Evolutionary conservation across 2,113 vertebrate genomes (phyloP).

Genomic region (Synchiropus splendidus): DNA sequence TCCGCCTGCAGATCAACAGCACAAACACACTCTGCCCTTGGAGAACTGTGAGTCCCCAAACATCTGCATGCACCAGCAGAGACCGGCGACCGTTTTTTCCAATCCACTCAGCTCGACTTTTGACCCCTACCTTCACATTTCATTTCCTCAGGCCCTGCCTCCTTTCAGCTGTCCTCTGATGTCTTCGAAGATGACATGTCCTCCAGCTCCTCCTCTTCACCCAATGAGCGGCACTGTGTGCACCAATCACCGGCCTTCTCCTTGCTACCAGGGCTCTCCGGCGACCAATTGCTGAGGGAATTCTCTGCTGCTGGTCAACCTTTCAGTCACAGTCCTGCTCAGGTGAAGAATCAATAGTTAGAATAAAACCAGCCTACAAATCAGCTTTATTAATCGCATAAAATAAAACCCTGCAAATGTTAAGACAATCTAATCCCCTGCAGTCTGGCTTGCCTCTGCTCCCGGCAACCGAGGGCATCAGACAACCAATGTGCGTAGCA

Average conservation of each 20-base stretch:
- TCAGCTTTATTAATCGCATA: too few species aligned
- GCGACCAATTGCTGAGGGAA: constrained; percentile 64
- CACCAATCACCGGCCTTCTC: constrained; percentile 55
- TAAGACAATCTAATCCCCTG: constrained; percentile 27
- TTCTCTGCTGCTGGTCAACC: constrained; percentile 48
- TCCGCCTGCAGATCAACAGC: constrained; percentile 55
- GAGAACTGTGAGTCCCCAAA: constrained; percentile 41
- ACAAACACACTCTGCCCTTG: constrained; percentile 45
- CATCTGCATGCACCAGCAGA: constrained; percentile 14
- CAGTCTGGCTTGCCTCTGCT: constrained; percentile 64
- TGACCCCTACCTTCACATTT: constrained; percentile 27
- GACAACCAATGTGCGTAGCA: constrained; percentile 51
- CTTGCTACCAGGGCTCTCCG: constrained; percentile 50
- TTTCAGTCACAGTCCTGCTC: constrained; percentile 50
- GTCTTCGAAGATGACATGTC: constrained; percentile 75
- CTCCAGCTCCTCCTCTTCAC: constrained; percentile 61
- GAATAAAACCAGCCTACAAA: background rate
- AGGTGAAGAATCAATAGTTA: constrained; percentile 46
- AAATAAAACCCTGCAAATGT: constrained; percentile 15
- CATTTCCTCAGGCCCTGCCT: constrained; percentile 45
- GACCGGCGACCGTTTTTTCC: background rate
- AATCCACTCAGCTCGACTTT: background rate
- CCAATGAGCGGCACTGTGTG: constrained; percentile 52
- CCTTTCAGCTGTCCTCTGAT: constrained; percentile 57
- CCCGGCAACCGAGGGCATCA: constrained; percentile 65